Evolutionary conservation across 1,140 invertebrate genomes (phyloP), one percentile per base, ranked within the genome.

Genomic region (Gryon sp.): DNA sequence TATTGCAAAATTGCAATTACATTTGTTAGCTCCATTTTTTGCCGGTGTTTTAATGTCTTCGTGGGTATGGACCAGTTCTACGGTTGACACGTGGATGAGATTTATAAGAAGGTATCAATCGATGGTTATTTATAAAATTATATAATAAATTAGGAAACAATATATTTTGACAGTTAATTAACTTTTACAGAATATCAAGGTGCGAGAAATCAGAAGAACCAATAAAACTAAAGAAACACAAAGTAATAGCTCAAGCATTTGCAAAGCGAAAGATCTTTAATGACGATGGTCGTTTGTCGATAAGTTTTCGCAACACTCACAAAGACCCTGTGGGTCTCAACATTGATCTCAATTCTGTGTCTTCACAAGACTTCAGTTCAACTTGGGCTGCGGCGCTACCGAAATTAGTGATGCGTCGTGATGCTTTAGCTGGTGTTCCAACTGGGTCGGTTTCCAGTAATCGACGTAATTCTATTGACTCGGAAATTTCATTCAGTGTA

Each of bases 311-410:
- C 41, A 95, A 95, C 77, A 93, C 93, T 4, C 93, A 96, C 76
- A 95, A 95, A 43, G 97, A 98, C 90, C 96, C 97, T 5, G 93
- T 97, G 7, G 96, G 96, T 4, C 89, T 97, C 41, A 94, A 96
- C 81, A 93, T 97, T 77, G 95, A 96, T 78, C 84, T 95, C 14
- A 95, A 95, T 80, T 95, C 94, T 62, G 92, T 92, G 4, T 93
- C 92, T 12, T 95, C 94, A 15, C 91, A 92, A 74, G 92, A 93
- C 41, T 90, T 94, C 4, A 90, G 94, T 57, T 96, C 96, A 3
- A 94, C 95, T 0, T 98, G 95, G 95, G 95, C 94, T 34, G 94
- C 93, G 26, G 96, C 95, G 63, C 89, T 98, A 34, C 96, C 96
- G 0, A 94, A 96, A 77, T 92, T 98, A 72, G 92, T 98, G 0